Evolutionary conservation across 1,140 invertebrate species (phyloP), one percentile per base, ranked within the genome.

Genomic region (Argopecten irradians): DNA sequence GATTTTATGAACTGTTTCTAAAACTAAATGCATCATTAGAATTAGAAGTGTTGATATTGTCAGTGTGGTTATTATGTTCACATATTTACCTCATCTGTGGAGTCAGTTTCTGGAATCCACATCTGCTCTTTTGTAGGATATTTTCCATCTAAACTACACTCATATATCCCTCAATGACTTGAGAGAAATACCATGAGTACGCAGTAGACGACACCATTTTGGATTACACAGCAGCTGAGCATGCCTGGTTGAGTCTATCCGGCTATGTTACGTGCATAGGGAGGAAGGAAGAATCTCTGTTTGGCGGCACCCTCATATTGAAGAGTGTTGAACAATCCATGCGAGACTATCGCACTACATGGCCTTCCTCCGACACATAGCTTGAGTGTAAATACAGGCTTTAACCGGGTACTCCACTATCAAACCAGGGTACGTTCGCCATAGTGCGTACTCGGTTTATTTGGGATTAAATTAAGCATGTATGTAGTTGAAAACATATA

Each of bases 401-500:
- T 46, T 16, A 46, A 2, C n/a, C 22, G 55, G 55, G 55, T 71
- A 71, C 55, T 71, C 55, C 55, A 11, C 55, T 71, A 71, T 71
- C 55, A 71, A 28, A 71, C 55, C 8, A 22, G 55, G 55, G 55
- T 71, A 71, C 8, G 55, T 71, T 71, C 55, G 28, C 55, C 55
- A 71, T n/a, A 71, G 55, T 28, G 55, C 55, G 55, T 7, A 71
- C 55, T 71, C 55, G 55, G 55, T 71, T 71, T 71, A 71, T 71
- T 71, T 71, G 28, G 55, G 55, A 71, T 71, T 71, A 71, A 71
- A 71, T 71, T 71, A 71, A 71, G 55, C 55, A 71, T 71, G 55
- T 71, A 71, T 71, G 28, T 71, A n/a, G 55, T 71, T 71, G n/a
- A 71, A 71, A 71, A 71, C 55, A n/a, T 71, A 71, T 71, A 71